These are phyloP conservation scores for Sapajus apella DNA, from an alignment of 2,113 vertebrate genomes.

Conservation along the genomic window DNA sequence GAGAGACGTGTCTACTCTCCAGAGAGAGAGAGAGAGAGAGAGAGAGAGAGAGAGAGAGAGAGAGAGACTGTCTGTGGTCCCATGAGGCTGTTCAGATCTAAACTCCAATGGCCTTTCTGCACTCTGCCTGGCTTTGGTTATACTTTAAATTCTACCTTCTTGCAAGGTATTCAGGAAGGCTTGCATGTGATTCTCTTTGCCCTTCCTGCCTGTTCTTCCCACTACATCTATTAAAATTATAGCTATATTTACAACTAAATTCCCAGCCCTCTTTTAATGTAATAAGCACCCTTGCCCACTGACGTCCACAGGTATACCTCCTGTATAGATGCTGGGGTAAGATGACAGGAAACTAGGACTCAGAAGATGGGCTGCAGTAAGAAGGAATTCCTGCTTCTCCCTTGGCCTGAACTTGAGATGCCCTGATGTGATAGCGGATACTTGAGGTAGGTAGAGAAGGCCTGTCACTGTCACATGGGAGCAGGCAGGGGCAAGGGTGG, in stretches of 20 bases:
- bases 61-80: background rate
- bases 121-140: background rate
- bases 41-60: fast-evolving
- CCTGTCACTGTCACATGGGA: background rate
- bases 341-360: background rate
- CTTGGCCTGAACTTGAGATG: background rate
- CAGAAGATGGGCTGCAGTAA: background rate
- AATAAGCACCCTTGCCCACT: background rate
- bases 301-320: background rate
- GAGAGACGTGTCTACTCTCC: background rate
- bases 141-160: background rate
- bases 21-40: background rate
- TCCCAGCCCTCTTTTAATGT: background rate
- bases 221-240: background rate
- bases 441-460: background rate
- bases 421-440: background rate
- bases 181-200: background rate
- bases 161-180: background rate
- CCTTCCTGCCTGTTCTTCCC: background rate
- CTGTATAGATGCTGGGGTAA: background rate
- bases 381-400: background rate
- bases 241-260: background rate
- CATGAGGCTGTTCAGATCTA: background rate
- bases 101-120: background rate
- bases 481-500: background rate